Evolutionary conservation across 2,113 vertebrate species (phyloP).

Genomic region (Gasterosteus aculeatus): DNA sequence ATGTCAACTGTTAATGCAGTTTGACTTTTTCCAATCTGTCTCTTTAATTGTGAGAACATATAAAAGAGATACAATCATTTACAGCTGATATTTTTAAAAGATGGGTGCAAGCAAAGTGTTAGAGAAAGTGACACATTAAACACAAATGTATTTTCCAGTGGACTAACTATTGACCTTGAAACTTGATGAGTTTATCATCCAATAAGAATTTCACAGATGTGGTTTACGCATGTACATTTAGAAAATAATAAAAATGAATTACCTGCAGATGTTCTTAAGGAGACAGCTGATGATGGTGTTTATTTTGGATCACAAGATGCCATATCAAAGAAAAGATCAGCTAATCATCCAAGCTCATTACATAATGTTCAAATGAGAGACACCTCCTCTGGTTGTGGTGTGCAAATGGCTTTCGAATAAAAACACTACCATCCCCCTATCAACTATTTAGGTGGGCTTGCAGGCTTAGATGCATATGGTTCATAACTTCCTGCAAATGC

Average conservation of each 20-base stretch:
- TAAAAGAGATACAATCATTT: background rate
- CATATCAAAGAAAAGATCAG: background rate
- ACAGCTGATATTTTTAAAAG: background rate
- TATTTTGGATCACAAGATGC: background rate
- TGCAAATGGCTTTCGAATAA: background rate
- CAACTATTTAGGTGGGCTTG: constrained; percentile 32
- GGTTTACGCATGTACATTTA: background rate
- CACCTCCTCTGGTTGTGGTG: background rate
- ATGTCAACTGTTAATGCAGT: background rate
- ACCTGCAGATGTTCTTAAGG: constrained; percentile 11
- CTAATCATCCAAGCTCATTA: background rate
- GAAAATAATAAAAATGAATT: constrained; percentile 6
- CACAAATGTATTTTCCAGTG: background rate
- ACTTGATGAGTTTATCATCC: background rate
- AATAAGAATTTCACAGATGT: background rate
- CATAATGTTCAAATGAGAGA: background rate
- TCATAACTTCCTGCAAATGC: constrained; percentile 33
- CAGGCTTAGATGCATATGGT: background rate
- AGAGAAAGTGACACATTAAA: background rate
- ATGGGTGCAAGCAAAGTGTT: background rate
- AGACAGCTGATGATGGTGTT: background rate
- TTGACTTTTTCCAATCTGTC: background rate
- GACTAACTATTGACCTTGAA: background rate
- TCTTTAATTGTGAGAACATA: background rate
- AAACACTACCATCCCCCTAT: background rate